phyloP scores from a whole-genome alignment of 2,797 vertebrate genomes.

The Nyctibius grandis region DNA sequence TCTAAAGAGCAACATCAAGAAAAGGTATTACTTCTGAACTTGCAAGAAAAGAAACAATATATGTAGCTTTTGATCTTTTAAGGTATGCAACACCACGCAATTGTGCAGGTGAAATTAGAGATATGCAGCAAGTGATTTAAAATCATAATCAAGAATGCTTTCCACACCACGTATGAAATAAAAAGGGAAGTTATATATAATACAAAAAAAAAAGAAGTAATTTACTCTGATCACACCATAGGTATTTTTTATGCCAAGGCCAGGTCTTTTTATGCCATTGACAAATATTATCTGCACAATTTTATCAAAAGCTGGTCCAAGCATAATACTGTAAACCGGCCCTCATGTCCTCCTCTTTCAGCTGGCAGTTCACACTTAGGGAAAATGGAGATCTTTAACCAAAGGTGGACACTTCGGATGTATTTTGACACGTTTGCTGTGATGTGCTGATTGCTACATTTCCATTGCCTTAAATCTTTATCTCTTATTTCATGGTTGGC shows the following conservation, averaged over 20 bases:
- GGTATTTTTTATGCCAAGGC: neutral
- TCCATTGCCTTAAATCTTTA: neutral
- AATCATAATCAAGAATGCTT: neutral
- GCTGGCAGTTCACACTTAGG: neutral
- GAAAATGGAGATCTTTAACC: neutral
- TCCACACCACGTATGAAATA: neutral
- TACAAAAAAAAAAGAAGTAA: neutral
- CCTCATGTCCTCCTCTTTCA: neutral
- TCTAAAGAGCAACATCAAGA: neutral
- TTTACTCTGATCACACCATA: neutral
- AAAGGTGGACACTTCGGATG: neutral
- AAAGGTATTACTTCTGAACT: neutral
- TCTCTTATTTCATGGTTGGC: neutral
- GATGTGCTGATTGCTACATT: neutral
- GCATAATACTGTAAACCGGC: neutral
- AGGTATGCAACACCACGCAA: neutral
- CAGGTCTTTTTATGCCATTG: neutral
- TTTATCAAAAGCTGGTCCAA: neutral
- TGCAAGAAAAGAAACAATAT: fast-evolving
- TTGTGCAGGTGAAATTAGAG: neutral
- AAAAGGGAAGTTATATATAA: neutral
- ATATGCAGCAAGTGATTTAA: neutral
- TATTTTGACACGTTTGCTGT: neutral
- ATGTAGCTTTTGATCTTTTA: neutral
- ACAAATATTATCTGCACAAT: neutral